Conservation (phyloP, 2,888 invertebrate species). For the Acholoe squamosa region DNA sequence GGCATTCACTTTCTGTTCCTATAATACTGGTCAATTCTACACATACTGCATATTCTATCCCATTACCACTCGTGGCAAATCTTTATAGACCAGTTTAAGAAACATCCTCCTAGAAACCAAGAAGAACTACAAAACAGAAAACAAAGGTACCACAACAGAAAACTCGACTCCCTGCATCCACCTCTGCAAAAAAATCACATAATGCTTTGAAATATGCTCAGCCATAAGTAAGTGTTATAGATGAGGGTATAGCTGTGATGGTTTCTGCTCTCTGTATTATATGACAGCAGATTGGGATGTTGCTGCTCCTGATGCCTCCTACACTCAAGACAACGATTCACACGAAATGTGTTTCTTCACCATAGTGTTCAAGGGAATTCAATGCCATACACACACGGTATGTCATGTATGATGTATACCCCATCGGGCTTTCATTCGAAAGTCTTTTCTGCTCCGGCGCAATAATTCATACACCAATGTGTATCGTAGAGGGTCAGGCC, state of each 20-base stretch:
- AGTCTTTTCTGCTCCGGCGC: background rate
- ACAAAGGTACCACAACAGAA: constrained; percentile 2
- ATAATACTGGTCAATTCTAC: background rate
- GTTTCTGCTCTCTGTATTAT: background rate
- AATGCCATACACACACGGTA: background rate
- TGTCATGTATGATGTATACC: background rate
- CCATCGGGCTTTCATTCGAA: background rate
- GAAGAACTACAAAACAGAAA: background rate
- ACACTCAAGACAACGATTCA: no score
- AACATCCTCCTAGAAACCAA: background rate
- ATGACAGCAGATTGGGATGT: no score
- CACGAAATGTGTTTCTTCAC: background rate
- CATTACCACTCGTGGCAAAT: background rate
- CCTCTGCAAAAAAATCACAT: constrained; percentile 43
- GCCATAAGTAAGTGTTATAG: background rate
- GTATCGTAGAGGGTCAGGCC: background rate
- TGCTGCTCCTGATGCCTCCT: no score
- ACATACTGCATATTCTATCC: background rate
- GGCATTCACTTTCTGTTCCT: background rate
- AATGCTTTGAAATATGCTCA: constrained; percentile 53
- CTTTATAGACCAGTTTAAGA: background rate
- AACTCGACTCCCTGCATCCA: constrained; percentile 39
- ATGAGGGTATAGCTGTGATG: constrained; percentile 2
- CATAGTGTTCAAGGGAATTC: background rate
- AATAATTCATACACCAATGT: background rate